Evolutionary conservation across 1,140 invertebrate species (phyloP), one percentile per base, ranked within the genome.

Genomic region (Polyergus mexicanus): DNA sequence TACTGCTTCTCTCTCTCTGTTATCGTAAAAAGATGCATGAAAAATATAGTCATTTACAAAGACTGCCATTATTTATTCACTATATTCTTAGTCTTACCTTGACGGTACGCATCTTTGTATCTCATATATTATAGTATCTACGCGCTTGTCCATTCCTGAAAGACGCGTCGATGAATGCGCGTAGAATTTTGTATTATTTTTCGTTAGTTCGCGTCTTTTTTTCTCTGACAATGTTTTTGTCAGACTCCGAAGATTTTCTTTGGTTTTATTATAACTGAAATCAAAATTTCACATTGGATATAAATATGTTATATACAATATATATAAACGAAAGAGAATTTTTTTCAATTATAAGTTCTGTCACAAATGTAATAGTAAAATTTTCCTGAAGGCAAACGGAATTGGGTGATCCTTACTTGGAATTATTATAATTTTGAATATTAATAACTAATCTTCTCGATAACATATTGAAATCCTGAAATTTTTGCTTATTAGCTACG

Each of bases 51-150:
- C 28, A 22, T 72, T 71, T 22, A 47, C 41, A 22, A 32, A 77
- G n/a, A 28, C 19, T 11, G 4, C 1, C 19, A 69, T 54, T 58
- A 22, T 28, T 58, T 11, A 28, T 63, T 77, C 13, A 3, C 0
- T 10, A 22, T 5, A 65, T 65, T 25, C 10, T 78, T 51, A 66
- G 13, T 69, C 68, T 81, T 81, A 81, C 78, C 78, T 71, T 2
- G 25, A 8, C 19, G 78, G 78, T 16, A 60, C 25, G 25, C 78
- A 81, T 47, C 25, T 60, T 60, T 60, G 66, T 81, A 81, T 41
- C 22, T 81, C 38, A 16, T 81, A 81, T 58, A 81, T 72, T 72
- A 72, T 71, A 41, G 51, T 81, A 25, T 71, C 32, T 32, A 16
- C 22, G 25, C 60, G 38, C 3, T n/a, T 58, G 32, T 72, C 51